Base-by-base conservation (phyloP, 2,888 invertebrate species). In the Corbicula japonica region DNA sequence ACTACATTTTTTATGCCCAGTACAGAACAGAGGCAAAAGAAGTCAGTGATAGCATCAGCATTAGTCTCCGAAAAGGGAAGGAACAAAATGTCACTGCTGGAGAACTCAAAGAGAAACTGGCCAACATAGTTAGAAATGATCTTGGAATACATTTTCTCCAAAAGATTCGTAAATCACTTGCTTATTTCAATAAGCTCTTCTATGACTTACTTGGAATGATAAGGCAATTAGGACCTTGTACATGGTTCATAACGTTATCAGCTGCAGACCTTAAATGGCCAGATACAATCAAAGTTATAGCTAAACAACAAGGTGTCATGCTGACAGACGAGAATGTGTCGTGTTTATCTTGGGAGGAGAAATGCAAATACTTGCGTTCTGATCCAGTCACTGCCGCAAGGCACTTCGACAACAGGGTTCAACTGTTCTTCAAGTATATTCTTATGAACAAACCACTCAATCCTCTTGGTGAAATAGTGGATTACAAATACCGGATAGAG, bases 191-290 rank as follows among this genome's bases (percentile, higher is more conserved):
- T 35, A 80, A 76, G 68, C 52, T 80, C 3, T 69, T 81, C 26
- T 80, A 79, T 35, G 84, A 86, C 28, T 44, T 88, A 5, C 77
- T 87, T 28, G 87, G 86, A 32, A 85, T 87, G 85, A 83, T 89
- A 12, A 62, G 87, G 15, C 88, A 89, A 60, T 71, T 88, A 28
- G 87, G 86, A 1, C 75, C 81, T 30, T 84, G 85, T 30, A 85
- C 87, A 5, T 86, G 83, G 71, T 88, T 88, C 46, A 56, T 87
- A 18, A 87, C 87, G 26, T 58, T 88, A 18, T 84, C 84, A 35
- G 86, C 87, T 8, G 83, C 87, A 46, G 89, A 88, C 52, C 76
- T 79, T 5, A 77, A 85, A 41, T 89, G 88, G 88, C 34, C 68
- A 23, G 88, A 89, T 50, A 76, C 87, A 18, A 63, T 89, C 5